Evolutionary conservation across 1,140 invertebrate genomes (phyloP).

Genomic region (Drosophila jambulina): DNA sequence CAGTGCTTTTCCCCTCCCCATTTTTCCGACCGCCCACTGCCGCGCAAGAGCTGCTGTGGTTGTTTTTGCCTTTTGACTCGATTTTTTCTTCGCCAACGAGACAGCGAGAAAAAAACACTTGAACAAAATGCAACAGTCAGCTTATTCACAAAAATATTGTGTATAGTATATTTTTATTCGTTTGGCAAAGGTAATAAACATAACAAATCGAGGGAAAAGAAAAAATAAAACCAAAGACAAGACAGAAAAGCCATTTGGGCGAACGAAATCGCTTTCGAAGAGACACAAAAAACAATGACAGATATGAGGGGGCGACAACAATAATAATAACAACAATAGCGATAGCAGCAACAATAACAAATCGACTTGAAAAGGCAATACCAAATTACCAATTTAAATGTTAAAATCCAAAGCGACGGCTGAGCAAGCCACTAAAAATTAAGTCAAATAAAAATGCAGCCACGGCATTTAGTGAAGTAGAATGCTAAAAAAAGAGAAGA

Average conservation of each 20-base stretch:
- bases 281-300: constrained; percentile 27
- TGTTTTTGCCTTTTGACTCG: constrained; percentile 52
- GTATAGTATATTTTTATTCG: constrained; percentile 81
- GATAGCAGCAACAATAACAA: constrained; percentile 37
- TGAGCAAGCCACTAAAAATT: constrained; percentile 64
- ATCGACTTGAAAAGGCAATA: constrained; percentile 26
- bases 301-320: constrained; percentile 57
- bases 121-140: constrained; percentile 58
- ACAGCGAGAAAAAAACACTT: constrained; percentile 59
- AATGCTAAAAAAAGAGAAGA: constrained; percentile 45
- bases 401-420: constrained; percentile 64
- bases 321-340: constrained; percentile 32
- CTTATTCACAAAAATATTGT: constrained; percentile 78
- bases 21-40: constrained; percentile 56
- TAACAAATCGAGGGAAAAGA: constrained; percentile 50
- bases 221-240: constrained; percentile 51
- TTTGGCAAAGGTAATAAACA: constrained; percentile 79
- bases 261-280: constrained; percentile 54
- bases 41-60: constrained; percentile 51
- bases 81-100: constrained; percentile 54
- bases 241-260: constrained; percentile 58
- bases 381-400: constrained; percentile 80
- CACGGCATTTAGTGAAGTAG: constrained; percentile 60
- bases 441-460: constrained; percentile 77
- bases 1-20: constrained; percentile 9